These are phyloP conservation scores for Eupithecia insigniata DNA, from an alignment of 2,888 invertebrate species.

Conservation along the genomic window DNA sequence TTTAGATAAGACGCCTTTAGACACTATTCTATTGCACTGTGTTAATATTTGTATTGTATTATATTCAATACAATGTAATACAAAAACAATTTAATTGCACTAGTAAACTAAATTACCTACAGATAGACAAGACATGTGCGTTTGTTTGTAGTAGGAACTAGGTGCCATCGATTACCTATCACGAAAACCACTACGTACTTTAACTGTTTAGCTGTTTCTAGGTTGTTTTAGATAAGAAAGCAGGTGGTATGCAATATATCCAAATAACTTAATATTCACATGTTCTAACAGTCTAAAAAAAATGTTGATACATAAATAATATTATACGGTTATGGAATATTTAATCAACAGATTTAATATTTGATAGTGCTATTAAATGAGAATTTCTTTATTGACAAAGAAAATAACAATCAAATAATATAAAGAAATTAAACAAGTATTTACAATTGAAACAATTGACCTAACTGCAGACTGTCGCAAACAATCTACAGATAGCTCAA, in stretches of 20 bases:
- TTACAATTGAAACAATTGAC: no score
- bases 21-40: not conserved
- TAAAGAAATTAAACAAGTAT: no score
- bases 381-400: no score
- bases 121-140: not conserved
- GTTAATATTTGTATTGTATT: not conserved
- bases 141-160: not conserved
- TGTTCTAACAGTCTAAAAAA: no score
- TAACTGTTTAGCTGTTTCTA: not conserved
- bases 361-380: no score
- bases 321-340: no score
- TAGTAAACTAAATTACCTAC: not conserved
- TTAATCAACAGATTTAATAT: no score
- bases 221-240: not conserved
- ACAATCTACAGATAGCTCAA: no score
- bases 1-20: not conserved
- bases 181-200: not conserved
- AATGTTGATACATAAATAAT: no score
- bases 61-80: not conserved
- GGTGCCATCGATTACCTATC: not conserved
- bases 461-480: no score
- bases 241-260: not conserved
- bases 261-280: not conserved
- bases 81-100: not conserved
- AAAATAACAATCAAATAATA: no score